phyloP scores from a whole-genome alignment of 2,888 invertebrate genomes.

The Galeruca laticollis region DNA sequence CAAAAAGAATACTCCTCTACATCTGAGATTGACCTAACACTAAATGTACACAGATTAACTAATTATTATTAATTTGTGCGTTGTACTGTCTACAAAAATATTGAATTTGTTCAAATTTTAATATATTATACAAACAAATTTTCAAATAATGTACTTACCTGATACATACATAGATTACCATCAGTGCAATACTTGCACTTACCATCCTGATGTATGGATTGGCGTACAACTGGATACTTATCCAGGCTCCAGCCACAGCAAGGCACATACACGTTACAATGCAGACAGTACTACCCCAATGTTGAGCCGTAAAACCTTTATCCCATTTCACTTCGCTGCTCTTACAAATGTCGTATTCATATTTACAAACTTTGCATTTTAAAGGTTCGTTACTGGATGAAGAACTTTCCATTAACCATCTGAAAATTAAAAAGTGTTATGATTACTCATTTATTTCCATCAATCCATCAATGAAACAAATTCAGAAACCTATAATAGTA shows the following conservation, averaged over 20 bases:
- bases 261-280: conserved; percentile 84
- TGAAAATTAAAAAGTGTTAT: conserved; percentile 32
- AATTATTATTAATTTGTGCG: too few relatives aligned
- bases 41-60: too few relatives aligned
- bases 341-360: conserved; percentile 83
- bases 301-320: conserved; percentile 83
- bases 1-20: too few relatives aligned
- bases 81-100: too few relatives aligned
- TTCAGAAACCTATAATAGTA: too few relatives aligned
- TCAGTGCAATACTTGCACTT: conserved; percentile 83
- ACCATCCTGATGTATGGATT: conserved; percentile 83
- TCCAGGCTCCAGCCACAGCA: conserved; percentile 83
- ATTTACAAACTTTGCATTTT: conserved; percentile 88
- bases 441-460: not conserved
- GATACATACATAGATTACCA: conserved; percentile 87
- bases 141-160: conserved; percentile 69
- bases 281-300: conserved; percentile 86
- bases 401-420: conserved; percentile 85
- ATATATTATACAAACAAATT: not conserved
- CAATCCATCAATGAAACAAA: too few relatives aligned
- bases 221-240: conserved; percentile 81
- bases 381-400: conserved; percentile 56
- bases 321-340: conserved; percentile 86
- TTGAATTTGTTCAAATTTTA: not conserved
- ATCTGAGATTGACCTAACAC: too few relatives aligned